Base-by-base conservation (phyloP, 2,113 vertebrate species). In the Peromyscus californicus region DNA sequence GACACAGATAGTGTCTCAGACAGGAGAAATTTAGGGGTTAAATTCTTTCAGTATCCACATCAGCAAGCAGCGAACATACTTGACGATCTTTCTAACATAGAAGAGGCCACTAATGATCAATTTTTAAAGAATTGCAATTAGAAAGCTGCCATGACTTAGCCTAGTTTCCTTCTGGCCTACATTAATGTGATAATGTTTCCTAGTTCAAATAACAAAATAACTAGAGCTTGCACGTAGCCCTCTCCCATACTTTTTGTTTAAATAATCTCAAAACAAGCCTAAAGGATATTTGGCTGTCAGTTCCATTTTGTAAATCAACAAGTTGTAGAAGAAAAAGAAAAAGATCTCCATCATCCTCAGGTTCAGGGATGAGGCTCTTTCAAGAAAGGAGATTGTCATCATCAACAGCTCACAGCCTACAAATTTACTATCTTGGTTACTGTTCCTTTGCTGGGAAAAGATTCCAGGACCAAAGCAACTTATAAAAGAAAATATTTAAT, bases 111-210 rank as follows among this genome's bases (percentile, higher is more conserved):
- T 5, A 42, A 45, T 3, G 61, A 9, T 39, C 61, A 61, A 86
- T 59, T 29, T 80, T 80, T 59, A 61, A 67, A 86, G 31, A 80
- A 42, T n/a, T 91, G 5, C 22, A 93, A 21, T 75, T 70, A 75
- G 75, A 83, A 95, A 67, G 31, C 51, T 67, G 45, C 45, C 72
- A 93, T 45, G 82, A 89, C 48, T 86, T 31, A 84, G 67, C 48
- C 69, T 94, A 51, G 31, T 85, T 97, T 92, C 17, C 54, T 96
- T 75, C 89, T 82, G 78, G 51, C 31, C 82, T 85, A 61, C 75
- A 94, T 67, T 92, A 90, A 88, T 29, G 33, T 95, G 94, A 92
- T 61, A 5, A 70, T 82, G 79, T 87, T 96, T 72, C 24, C 42
- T 39, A 84, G 36, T 85, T 87, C 86, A 97, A 75, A 84, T 7